Percentiles rank a stretch among this genome's conserved stretches.
phyloP scores from a whole-genome alignment of 2,113 vertebrate genomes.

The Microcebus jonahi region DNA sequence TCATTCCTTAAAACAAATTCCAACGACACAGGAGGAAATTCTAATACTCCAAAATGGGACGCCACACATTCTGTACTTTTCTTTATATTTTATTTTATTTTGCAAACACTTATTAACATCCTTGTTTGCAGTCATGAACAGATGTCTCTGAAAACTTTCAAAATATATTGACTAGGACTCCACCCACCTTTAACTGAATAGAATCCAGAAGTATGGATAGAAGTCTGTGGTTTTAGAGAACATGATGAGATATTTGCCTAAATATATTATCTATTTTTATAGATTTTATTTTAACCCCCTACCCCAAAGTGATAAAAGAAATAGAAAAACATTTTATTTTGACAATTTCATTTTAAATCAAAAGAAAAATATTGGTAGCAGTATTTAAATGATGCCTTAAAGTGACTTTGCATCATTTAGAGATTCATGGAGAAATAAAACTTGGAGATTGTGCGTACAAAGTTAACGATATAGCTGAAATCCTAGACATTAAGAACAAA shows the following conservation, averaged over 20 bases:
- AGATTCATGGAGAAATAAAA: constrained; percentile 10
- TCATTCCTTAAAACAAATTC: neutral
- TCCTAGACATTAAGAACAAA: neutral
- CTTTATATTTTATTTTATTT: neutral
- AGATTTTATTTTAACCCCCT: neutral
- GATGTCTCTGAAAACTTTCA: neutral
- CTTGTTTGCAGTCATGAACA: neutral
- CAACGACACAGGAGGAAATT: neutral
- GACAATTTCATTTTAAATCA: constrained; percentile 35
- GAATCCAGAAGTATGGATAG: neutral
- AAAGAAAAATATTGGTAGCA: neutral
- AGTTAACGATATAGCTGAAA: neutral
- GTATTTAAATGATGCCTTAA: neutral
- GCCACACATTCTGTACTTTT: neutral
- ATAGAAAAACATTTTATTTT: constrained; percentile 3
- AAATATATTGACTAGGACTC: neutral
- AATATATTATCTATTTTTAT: neutral
- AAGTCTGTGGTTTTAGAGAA: neutral
- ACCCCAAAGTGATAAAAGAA: neutral
- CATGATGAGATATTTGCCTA: neutral
- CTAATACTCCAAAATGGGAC: neutral
- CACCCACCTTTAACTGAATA: neutral
- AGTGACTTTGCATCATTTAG: neutral
- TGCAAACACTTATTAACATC: neutral
- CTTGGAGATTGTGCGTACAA: neutral